Percentiles rank a stretch among this genome's conserved stretches.
phyloP scores from a whole-genome alignment of 1,140 invertebrate species.

The Ylistrum balloti region DNA sequence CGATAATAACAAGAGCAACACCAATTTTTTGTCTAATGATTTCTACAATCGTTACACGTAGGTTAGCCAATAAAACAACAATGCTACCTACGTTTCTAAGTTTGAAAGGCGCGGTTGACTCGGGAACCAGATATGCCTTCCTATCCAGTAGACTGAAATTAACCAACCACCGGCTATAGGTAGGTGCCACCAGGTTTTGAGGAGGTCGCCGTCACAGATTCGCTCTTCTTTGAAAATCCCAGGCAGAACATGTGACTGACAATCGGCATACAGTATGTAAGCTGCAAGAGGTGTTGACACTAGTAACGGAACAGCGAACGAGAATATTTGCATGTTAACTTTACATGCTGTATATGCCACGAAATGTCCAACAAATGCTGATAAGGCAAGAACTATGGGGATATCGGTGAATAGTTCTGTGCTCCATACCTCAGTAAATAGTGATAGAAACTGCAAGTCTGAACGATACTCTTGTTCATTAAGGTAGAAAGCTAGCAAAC shows the following conservation, averaged over 20 bases:
- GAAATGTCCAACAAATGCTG: constrained; percentile 66
- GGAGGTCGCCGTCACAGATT: background rate
- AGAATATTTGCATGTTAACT: constrained; percentile 74
- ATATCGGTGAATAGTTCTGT: background rate
- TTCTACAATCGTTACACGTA: too few species aligned
- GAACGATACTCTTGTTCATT: background rate
- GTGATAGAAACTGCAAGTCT: background rate
- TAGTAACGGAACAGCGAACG: constrained; percentile 69
- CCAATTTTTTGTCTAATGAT: too few species aligned
- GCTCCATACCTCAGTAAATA: background rate
- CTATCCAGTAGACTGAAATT: constrained; percentile 96
- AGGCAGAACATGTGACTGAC: background rate
- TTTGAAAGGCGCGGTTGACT: constrained; percentile 97
- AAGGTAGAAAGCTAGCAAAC: background rate
- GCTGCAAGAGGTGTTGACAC: constrained; percentile 70
- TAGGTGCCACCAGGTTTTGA: constrained; percentile 43
- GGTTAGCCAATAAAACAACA: too few species aligned
- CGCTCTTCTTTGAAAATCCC: background rate
- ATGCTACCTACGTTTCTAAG: constrained; percentile 90
- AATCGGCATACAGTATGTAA: constrained; percentile 43
- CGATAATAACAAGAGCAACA: too few species aligned
- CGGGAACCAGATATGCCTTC: constrained; percentile 97
- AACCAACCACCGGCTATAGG: constrained; percentile 79
- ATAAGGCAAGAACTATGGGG: constrained; percentile 49
- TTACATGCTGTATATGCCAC: constrained; percentile 73